These are phyloP conservation scores for Rhinophrynus dorsalis DNA, from an alignment of 2,797 vertebrate species.

Conservation along the genomic window DNA sequence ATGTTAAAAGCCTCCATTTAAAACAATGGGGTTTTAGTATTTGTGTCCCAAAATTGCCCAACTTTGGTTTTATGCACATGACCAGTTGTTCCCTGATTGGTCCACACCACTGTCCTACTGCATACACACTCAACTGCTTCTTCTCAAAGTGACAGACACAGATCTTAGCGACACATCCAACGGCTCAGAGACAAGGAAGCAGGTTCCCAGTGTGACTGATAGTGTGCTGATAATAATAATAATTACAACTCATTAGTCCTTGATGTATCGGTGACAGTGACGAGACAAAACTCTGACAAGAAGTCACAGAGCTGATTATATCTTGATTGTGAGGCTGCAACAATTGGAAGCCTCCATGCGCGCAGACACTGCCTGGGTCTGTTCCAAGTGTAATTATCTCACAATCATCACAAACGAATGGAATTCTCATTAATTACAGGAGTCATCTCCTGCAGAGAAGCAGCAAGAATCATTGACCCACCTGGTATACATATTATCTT, in stretches of 20 bases:
- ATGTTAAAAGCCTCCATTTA: no score
- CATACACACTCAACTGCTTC: background rate
- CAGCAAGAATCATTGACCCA: conserved; percentile 14
- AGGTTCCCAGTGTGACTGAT: conserved; percentile 37
- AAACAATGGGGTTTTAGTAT: no score
- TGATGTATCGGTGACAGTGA: conserved; percentile 46
- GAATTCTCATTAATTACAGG: conserved; percentile 46
- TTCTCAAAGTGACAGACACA: conserved; percentile 13
- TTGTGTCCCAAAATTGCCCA: no score
- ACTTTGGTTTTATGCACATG: no score
- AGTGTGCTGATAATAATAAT: conserved; percentile 45
- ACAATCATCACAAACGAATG: conserved; percentile 46
- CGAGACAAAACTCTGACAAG: conserved; percentile 45
- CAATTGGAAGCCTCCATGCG: conserved; percentile 37
- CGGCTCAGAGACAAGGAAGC: conserved; percentile 21
- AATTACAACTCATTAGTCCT: conserved; percentile 46
- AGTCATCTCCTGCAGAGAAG: conserved; percentile 36
- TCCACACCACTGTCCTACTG: no score
- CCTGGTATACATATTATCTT: conserved; percentile 13
- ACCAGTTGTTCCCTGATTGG: no score
- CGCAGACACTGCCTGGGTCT: conserved; percentile 27
- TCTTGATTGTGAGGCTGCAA: conserved; percentile 46
- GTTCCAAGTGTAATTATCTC: conserved; percentile 48
- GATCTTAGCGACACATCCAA: conserved; percentile 25
- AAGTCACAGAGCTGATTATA: conserved; percentile 47